Evolutionary conservation across 1,140 invertebrate genomes (phyloP), one percentile per base, ranked within the genome.

Genomic region (Leptinotarsa lineolata): DNA sequence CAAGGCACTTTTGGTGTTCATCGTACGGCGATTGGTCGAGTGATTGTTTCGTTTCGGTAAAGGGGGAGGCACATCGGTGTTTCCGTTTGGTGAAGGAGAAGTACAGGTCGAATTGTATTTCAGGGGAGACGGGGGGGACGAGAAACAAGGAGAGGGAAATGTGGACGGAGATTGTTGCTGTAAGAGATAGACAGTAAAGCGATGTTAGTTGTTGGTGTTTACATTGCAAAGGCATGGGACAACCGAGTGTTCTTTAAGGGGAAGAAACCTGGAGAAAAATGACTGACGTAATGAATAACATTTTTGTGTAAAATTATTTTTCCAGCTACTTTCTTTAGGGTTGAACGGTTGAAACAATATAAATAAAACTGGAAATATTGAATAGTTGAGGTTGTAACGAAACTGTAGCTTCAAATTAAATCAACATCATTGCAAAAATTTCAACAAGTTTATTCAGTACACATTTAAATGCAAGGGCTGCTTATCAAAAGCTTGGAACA

Each of bases 161-260:
- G 70, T 66, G 69, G 73, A 73, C 70, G 79, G 77, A 76, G 79
- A 80, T 58, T 74, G 83, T 81, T 77, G 82, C 83, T 80, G 80
- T 79, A 84, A 85, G 83, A 82, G 75, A 83, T 59, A 71, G 81
- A 80, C 76, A 82, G 81, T 79, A 79, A 80, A 81, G 80, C 80
- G 77, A 74, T 75, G 80, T 81, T 81, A 81, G 77, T 81, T 74
- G 63, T 68, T 46, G 21, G 69, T 71, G 59, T 63, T 71, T 45
- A 69, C 54, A 48, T 48, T 59, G 68, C 68, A 24, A 69, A 69
- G 68, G 68, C 68, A 16, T 58, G 68, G 54, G 68, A 59, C 68
- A 59, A 48, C 68, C 48, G 16, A 69, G 54, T 69, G 58, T 39
- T 66, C n/a, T 54, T 54, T 54, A 4, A 13, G 30, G 15, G 48